Evolutionary conservation across 2,113 vertebrate genomes (phyloP), one percentile per base, ranked within the genome.

Genomic region (Periophthalmus modestus): DNA sequence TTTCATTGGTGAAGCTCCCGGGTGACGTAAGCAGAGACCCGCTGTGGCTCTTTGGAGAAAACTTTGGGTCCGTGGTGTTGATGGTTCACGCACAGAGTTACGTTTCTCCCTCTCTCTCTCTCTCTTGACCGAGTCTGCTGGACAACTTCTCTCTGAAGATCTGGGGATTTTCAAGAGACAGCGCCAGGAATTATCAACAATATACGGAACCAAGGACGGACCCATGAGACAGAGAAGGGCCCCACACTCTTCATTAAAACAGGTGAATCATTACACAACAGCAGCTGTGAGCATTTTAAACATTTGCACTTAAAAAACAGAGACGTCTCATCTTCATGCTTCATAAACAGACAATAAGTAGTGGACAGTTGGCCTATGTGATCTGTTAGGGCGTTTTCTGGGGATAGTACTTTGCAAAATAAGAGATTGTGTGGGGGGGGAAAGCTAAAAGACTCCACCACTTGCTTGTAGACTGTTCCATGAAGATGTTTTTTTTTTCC

Each of bases 211-310:
- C n/a, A 43, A 71, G 54, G 50, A 65, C 52, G 77, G 70, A 85
- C 65, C 58, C 79, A 91, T 92, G 89, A 78, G 59, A 68, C 63
- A 57, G 24, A 72, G 63, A 48, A 58, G 43, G 68, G 66, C 9
- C 21, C n/a, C 18, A n/a, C 19, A 36, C 59, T 77, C 72, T 69
- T 28, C 16, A 36, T 63, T 82, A 82, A 59, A 84, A 13, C 73
- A 82, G 90, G 90, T 92, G 83, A 77, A 75, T 54, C 19, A 10
- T 1, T n/a, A 54, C 3, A n/a, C 39, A 43, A 7, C 7, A 43
- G 39, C 19, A n/a, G 1, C 4, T 24, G 10, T 58, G 2, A 24
- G 3, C 48, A 9, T 54, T 54, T 54, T 54, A 54, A 5, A n/a
- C 48, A 10, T 43, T 43, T 43, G 39, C 7, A 43, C 19, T n/a